Base-by-base conservation (phyloP, 53 echinoderm and acorn worm genomes). In the Patiria pectinifera region DNA sequence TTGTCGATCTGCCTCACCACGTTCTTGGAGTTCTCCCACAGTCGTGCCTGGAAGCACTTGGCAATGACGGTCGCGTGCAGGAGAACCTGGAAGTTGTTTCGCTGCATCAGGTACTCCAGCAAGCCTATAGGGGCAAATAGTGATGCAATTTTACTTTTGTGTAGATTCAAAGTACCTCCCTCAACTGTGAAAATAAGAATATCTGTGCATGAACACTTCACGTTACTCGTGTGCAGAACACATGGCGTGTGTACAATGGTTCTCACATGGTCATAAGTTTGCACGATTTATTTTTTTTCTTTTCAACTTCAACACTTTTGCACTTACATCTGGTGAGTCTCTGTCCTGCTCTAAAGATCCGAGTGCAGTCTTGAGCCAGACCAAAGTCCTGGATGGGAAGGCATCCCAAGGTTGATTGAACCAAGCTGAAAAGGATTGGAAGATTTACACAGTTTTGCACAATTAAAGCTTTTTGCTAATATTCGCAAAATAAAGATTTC, bases 281-380 rank as follows among this genome's bases (percentile, higher is more conserved):
- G 1, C 35, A 35, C 35, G 1, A 35, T 1, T 35, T 0, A 35
- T 35, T 35, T 35, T 35, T 35, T 35, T n/a, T n/a, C n/a, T n/a
- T n/a, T n/a, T n/a, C n/a, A n/a, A n/a, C n/a, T n/a, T n/a, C n/a
- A n/a, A n/a, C 47, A 79, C 22, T 74, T 22, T 74, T 74, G n/a
- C 6, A 80, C 97, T 97, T 86, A 97, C 97, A 97, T 92, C 96
- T 87, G 45, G 97, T 94, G 44, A 94, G 91, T 91, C 97, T 94
- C 79, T 95, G 95, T 53, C 95, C 93, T 85, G 93, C 96, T 92
- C 97, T 96, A 87, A 97, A 97, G 62, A 97, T 97, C 92, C 96
- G 94, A 60, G 80, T 86, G 49, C 92, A 89, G 84, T 97, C 97
- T 72, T 97, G 97, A 45, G 91, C 83, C 66, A 96, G 89, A 71